These are phyloP conservation scores for Aporophyla lueneburgensis DNA, from an alignment of 2,888 invertebrate species.

Conservation along the genomic window DNA sequence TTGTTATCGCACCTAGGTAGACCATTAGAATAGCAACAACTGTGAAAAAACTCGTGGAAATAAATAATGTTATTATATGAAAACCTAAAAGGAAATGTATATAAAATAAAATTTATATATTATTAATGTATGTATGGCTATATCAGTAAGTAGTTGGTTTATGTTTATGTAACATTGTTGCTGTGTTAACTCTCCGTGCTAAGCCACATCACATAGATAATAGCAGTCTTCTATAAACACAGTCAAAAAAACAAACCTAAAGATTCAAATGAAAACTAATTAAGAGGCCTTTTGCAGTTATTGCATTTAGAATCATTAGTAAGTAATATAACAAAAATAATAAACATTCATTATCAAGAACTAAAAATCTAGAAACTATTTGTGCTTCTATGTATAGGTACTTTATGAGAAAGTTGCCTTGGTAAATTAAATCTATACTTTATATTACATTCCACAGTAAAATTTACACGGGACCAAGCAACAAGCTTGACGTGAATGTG, in stretches of 20 bases:
- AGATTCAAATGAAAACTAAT: slow-evolving; percentile 45
- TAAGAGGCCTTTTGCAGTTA: slow-evolving; percentile 45
- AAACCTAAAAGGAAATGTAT: slow-evolving; percentile 38
- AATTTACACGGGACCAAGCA: slow-evolving; percentile 28
- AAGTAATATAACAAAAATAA: slow-evolving; percentile 47
- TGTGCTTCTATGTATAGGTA: slow-evolving; percentile 57
- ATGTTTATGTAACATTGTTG: slow-evolving; percentile 22
- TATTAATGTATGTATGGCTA: slow-evolving; percentile 17
- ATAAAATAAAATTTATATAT: slow-evolving; percentile 46
- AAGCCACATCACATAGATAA: slow-evolving; percentile 2
- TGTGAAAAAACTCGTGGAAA: slow-evolving; percentile 35
- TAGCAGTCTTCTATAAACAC: slow-evolving; percentile 33
- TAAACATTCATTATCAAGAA: slow-evolving; percentile 41
- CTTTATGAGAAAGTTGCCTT: slow-evolving; percentile 59
- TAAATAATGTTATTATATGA: slow-evolving; percentile 60
- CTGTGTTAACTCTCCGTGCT: slow-evolving; percentile 13
- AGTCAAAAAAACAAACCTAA: slow-evolving; percentile 37
- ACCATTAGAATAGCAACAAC: slow-evolving; percentile 30
- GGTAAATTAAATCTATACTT: slow-evolving; percentile 51
- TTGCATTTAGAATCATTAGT: slow-evolving; percentile 57
- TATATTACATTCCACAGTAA: slow-evolving; percentile 32
- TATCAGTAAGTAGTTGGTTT: slow-evolving; percentile 23
- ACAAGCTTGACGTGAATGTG: slow-evolving; percentile 11
- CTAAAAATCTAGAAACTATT: slow-evolving; percentile 59
- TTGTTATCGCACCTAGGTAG: slow-evolving; percentile 32